A percentile compares a stretch with the other conserved stretches of the same genome.
phyloP scores from a whole-genome alignment of 2,888 invertebrate species.

The Strigamia transsilvanica region DNA sequence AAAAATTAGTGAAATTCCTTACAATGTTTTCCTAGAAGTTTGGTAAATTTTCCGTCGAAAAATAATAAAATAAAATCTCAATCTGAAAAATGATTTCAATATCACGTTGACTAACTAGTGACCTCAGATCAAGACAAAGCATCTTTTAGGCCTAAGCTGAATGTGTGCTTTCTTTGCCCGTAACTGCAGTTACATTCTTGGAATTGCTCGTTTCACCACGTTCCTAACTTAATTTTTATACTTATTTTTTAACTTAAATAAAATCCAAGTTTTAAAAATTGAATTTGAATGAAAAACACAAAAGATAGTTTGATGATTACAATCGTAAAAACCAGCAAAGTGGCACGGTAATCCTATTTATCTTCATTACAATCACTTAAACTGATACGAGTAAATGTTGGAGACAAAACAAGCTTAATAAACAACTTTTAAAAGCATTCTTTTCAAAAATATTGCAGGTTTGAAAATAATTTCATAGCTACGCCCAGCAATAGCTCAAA shows the following conservation, averaged over 20 bases:
- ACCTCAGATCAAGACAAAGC: constrained; percentile 14
- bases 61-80: not conserved
- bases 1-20: too few relatives aligned
- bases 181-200: not conserved
- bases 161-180: not conserved
- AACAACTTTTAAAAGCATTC: not conserved
- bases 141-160: constrained; percentile 8
- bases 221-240: not conserved
- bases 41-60: not conserved
- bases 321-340: not conserved
- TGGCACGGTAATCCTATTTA: not conserved
- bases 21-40: too few relatives aligned
- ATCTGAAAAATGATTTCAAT: not conserved
- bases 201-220: not conserved
- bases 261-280: not conserved
- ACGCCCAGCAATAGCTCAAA: constrained; percentile 31
- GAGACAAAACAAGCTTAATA: not conserved
- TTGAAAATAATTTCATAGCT: constrained; percentile 11
- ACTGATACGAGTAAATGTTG: not conserved
- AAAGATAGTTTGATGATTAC: not conserved
- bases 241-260: not conserved
- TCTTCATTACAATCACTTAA: not conserved
- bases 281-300: not conserved
- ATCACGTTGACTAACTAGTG: not conserved
- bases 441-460: not conserved